phyloP scores from a whole-genome alignment of 2,888 invertebrate genomes.

The Chalcis sispes region DNA sequence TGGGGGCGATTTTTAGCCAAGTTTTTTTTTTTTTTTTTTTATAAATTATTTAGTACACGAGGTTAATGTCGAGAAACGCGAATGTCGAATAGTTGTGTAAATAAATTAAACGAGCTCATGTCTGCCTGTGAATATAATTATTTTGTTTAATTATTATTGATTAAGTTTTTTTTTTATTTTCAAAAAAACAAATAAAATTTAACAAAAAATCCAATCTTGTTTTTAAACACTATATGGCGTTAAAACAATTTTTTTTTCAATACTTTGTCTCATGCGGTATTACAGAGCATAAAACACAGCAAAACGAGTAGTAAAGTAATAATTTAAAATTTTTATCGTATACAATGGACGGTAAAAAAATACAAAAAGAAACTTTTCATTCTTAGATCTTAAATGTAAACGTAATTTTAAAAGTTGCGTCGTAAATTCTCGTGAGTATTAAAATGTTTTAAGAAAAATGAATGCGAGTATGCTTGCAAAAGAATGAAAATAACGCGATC shows the following conservation, averaged over 20 bases:
- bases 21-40: too few relatives aligned
- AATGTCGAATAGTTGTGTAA: too few relatives aligned
- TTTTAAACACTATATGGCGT: constrained; percentile 3
- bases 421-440: background rate
- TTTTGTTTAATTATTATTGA: too few relatives aligned
- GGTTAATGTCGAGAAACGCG: too few relatives aligned
- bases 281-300: constrained; percentile 8
- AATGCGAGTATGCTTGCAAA: background rate
- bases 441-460: constrained; percentile 24
- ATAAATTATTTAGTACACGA: too few relatives aligned
- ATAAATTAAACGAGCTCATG: too few relatives aligned
- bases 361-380: constrained; percentile 29
- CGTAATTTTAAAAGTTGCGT: constrained; percentile 21
- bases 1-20: too few relatives aligned
- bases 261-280: too few relatives aligned
- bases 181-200: too few relatives aligned
- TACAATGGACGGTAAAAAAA: background rate
- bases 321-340: constrained; percentile 37
- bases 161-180: too few relatives aligned
- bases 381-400: constrained; percentile 10
- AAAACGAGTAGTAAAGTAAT: constrained; percentile 33
- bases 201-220: background rate
- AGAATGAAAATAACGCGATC: background rate
- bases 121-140: too few relatives aligned
- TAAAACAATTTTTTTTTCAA: too few relatives aligned